Percentiles rank a stretch among this genome's conserved stretches.
Conservation (phyloP, 2,113 vertebrate genomes). For the Buteo buteo region DNA sequence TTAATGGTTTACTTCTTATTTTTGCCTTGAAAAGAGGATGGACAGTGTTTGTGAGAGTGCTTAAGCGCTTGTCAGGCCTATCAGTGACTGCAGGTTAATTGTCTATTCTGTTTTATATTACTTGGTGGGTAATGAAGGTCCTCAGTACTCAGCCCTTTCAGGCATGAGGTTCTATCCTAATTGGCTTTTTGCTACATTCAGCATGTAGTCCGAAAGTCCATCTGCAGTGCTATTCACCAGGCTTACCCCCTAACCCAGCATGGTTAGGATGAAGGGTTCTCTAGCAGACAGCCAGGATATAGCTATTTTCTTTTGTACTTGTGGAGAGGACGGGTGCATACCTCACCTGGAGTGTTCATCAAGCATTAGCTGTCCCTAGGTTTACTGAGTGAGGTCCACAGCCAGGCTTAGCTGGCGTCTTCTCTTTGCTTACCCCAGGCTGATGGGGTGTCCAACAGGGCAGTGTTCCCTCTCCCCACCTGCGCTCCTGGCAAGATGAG, state of each 20-base stretch:
- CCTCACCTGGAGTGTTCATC: background rate
- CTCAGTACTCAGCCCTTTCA: background rate
- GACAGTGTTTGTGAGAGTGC: background rate
- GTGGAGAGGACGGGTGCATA: background rate
- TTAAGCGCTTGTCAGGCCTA: background rate
- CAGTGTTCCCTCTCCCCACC: background rate
- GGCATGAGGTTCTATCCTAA: background rate
- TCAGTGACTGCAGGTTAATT: background rate
- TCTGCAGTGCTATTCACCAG: background rate
- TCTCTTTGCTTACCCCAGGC: background rate
- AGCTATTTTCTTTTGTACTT: background rate
- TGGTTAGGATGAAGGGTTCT: background rate
- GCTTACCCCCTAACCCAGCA: background rate
- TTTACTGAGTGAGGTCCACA: background rate
- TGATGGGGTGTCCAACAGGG: fast-evolving
- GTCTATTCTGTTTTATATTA: background rate
- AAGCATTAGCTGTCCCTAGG: background rate
- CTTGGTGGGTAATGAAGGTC: background rate
- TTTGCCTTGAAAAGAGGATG: background rate
- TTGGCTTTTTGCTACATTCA: background rate
- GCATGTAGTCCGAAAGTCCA: background rate
- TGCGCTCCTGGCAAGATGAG: background rate
- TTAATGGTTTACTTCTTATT: background rate
- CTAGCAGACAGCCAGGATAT: background rate
- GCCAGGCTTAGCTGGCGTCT: background rate